Percentiles rank a stretch among this genome's conserved stretches.
phyloP scores from a whole-genome alignment of 2,113 vertebrate genomes.

The Anser cygnoides region DNA sequence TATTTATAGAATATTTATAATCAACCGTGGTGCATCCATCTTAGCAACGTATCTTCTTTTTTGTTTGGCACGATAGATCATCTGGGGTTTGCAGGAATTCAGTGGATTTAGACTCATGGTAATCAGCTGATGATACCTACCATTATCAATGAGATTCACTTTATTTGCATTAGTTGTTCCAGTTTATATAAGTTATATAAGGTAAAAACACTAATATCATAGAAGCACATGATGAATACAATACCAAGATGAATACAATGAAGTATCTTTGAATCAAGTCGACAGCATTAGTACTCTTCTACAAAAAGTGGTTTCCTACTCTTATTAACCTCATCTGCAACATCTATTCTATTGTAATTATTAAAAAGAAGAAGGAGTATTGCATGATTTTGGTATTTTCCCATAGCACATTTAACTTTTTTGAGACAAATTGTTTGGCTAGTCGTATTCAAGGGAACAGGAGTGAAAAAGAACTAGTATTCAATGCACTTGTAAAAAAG shows the following conservation, averaged over 20 bases:
- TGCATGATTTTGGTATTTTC: neutral
- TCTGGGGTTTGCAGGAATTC: neutral
- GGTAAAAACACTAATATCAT: neutral
- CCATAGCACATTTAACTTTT: neutral
- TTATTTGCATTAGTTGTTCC: neutral
- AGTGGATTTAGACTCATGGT: neutral
- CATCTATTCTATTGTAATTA: neutral
- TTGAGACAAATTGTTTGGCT: neutral
- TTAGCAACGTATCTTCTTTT: neutral
- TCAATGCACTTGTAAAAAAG: neutral
- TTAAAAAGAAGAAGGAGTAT: neutral
- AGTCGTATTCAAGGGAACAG: neutral
- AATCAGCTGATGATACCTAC: neutral
- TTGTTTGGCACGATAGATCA: neutral
- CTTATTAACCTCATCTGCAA: neutral
- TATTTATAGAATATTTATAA: neutral
- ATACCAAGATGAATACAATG: neutral
- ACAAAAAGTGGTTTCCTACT: neutral
- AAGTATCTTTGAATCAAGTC: neutral
- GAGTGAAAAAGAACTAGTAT: neutral
- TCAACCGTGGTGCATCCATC: neutral
- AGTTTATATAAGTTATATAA: neutral
- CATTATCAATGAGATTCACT: neutral
- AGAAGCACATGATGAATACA: neutral
- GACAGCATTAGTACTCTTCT: neutral